Percentiles rank a stretch among this genome's conserved stretches.
Evolutionary conservation across 2,113 vertebrate species (phyloP).

Genomic region (Rattus norvegicus): GRCr8 NC_086019.1:164639001-164639500

Average conservation of each 20-base stretch:
- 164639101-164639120: neutral
- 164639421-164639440: neutral
- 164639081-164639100: neutral
- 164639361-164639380: neutral
- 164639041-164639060: slow-evolving; percentile 15
- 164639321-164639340: neutral
- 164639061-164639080: neutral
- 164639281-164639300: neutral
- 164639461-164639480: slow-evolving; percentile 3
- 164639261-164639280: neutral
- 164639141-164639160: neutral
- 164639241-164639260: neutral
- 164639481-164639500: slow-evolving; percentile 13
- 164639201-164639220: slow-evolving; percentile 15
- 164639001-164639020: neutral
- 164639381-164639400: neutral
- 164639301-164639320: neutral
- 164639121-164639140: neutral
- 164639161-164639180: neutral
- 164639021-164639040: neutral
- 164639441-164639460: slow-evolving; percentile 32
- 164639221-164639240: slow-evolving; percentile 1
- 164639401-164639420: slow-evolving; percentile 10
- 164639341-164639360: slow-evolving; percentile 44
- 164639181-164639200: neutral